Conservation (phyloP, 2,888 invertebrate genomes). For the Petrophora chlorosata region DNA sequence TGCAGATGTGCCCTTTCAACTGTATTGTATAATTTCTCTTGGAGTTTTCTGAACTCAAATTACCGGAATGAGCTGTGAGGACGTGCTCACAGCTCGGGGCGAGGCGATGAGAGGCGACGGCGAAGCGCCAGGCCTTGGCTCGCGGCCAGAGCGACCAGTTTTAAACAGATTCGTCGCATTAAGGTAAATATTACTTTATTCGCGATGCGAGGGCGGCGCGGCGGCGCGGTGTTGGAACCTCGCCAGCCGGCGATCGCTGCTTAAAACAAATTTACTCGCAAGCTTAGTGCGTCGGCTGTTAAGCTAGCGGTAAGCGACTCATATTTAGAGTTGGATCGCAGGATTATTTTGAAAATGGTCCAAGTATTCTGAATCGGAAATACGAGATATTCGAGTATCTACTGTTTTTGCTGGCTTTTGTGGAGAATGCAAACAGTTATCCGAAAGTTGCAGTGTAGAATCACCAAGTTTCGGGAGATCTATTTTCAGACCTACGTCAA, state of each 20-base stretch:
- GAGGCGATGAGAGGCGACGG: neutral
- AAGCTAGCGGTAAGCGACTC: conserved; percentile 1
- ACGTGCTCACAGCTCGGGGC: neutral
- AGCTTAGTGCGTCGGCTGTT: conserved; percentile 1
- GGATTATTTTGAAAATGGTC: neutral
- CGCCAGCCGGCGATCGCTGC: neutral
- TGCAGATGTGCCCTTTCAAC: too few species aligned
- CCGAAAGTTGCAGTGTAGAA: too few species aligned
- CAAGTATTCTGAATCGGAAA: too few species aligned
- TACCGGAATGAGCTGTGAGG: neutral
- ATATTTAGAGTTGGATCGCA: neutral
- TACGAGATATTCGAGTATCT: too few species aligned
- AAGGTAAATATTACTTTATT: conserved; percentile 16
- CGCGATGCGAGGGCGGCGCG: neutral
- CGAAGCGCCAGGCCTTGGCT: conserved; percentile 2
- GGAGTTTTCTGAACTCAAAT: too few species aligned
- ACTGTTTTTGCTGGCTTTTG: neutral
- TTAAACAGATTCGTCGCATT: conserved; percentile 15
- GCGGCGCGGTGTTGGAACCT: neutral
- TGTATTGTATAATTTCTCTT: too few species aligned
- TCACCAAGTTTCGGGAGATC: too few species aligned
- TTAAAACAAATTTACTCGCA: neutral
- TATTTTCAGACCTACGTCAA: too few species aligned
- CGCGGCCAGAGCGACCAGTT: too few species aligned
- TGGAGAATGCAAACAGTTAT: neutral